A percentile compares a stretch with the other conserved stretches of the same genome.
phyloP scores from a whole-genome alignment of 2,113 vertebrate genomes.

The Ptyas mucosa region DNA sequence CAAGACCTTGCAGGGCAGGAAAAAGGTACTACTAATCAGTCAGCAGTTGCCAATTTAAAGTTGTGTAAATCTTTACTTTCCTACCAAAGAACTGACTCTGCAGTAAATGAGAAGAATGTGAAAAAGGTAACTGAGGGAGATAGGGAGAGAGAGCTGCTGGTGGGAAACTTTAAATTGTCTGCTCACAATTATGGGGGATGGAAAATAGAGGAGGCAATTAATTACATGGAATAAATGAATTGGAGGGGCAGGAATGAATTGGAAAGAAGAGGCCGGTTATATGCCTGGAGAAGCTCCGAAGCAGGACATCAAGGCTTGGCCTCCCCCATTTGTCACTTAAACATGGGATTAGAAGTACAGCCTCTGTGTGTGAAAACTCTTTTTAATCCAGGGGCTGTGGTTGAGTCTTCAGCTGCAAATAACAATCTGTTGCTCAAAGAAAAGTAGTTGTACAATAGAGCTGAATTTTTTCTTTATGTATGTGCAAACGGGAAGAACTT shows the following conservation, averaged over 20 bases:
- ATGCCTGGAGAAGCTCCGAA: background rate
- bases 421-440: background rate
- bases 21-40: background rate
- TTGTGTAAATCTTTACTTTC: background rate
- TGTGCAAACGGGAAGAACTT: background rate
- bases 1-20: background rate
- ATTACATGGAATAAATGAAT: background rate
- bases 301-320: background rate
- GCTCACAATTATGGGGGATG: background rate
- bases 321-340: background rate
- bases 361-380: background rate
- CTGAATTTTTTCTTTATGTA: background rate
- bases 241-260: background rate
- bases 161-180: background rate
- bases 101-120: background rate
- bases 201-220: background rate
- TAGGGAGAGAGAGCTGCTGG: background rate
- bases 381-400: background rate
- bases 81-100: background rate
- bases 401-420: background rate
- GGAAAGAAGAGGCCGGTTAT: background rate
- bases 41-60: background rate
- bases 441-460: background rate
- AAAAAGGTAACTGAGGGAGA: background rate
- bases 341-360: background rate